Conservation (phyloP, 1,140 invertebrate genomes). For the Macrobrachium rosenbergii region DNA sequence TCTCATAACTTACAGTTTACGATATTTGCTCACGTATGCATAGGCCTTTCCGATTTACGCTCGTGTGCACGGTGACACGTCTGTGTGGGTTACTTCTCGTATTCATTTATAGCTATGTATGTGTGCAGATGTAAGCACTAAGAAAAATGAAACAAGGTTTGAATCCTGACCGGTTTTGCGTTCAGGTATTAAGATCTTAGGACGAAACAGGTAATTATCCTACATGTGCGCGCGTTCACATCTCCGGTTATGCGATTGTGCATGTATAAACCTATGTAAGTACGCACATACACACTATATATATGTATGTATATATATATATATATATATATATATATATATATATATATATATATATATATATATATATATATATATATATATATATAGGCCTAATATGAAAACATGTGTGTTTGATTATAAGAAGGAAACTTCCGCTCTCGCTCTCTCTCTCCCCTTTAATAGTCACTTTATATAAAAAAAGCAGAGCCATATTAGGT, state of each 20-base stretch:
- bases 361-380: constrained; percentile 6
- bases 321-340: constrained; percentile 12
- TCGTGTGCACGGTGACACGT: too few relatives aligned
- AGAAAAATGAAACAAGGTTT: too few relatives aligned
- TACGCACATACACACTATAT: too few relatives aligned
- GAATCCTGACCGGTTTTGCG: too few relatives aligned
- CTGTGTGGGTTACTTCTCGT: neutral
- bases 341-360: constrained; percentile 2
- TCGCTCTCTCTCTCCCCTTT: constrained; percentile 28
- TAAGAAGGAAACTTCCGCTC: neutral
- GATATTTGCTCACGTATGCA: too few relatives aligned
- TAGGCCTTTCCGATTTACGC: too few relatives aligned
- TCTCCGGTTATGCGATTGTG: too few relatives aligned
- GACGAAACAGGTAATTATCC: too few relatives aligned
- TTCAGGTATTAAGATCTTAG: too few relatives aligned
- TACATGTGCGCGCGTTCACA: neutral
- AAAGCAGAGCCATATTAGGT: neutral
- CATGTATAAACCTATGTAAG: too few relatives aligned
- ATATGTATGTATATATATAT: neutral
- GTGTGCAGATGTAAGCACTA: neutral
- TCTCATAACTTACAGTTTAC: too few relatives aligned
- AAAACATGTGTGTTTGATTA: neutral
- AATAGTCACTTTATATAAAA: neutral
- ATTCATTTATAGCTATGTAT: neutral
- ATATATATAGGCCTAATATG: neutral